These are phyloP conservation scores for Eunapius fragilis DNA, from an alignment of 37 sponge, comb jelly and placozoan genomes.

Conservation along the genomic window DNA sequence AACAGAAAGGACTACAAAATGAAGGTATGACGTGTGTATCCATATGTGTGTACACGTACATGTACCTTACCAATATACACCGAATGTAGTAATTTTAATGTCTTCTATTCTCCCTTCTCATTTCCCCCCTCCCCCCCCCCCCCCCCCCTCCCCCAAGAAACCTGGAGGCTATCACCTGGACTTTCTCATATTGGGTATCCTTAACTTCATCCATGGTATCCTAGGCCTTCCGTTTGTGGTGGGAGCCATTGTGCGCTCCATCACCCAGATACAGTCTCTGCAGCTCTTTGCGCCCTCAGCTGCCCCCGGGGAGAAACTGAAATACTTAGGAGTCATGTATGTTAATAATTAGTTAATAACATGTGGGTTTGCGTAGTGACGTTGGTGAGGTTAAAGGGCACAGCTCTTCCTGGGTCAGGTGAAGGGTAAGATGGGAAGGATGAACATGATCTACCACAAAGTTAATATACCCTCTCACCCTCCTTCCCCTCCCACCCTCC, in stretches of 20 bases:
- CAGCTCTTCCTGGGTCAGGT: no score
- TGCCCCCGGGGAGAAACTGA: constrained; percentile 85
- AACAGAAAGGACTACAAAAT: constrained; percentile 83
- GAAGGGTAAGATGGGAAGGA: no score
- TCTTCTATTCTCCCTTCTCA: no score
- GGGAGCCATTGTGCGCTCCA: constrained; percentile 84
- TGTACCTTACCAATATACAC: constrained; percentile 21
- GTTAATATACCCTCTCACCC: no score
- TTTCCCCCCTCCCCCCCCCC: no score
- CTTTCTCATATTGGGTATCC: constrained; percentile 64
- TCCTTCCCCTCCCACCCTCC: no score
- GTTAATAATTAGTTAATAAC: neutral
- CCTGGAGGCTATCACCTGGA: constrained; percentile 92
- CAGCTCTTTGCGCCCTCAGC: constrained; percentile 39
- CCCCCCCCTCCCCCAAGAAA: constrained; percentile 53
- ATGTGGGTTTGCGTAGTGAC: no score
- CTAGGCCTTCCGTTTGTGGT: constrained; percentile 93
- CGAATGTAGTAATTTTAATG: neutral
- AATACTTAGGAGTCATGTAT: constrained; percentile 83
- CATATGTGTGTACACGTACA: constrained; percentile 44
- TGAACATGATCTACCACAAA: no score
- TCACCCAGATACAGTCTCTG: constrained; percentile 76
- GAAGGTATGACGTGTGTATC: constrained; percentile 68
- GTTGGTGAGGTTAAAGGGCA: no score
- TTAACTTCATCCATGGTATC: constrained; percentile 65